Evolutionary conservation across 2,797 vertebrate genomes (phyloP).

Genomic region (Apodemus agrarius): DNA sequence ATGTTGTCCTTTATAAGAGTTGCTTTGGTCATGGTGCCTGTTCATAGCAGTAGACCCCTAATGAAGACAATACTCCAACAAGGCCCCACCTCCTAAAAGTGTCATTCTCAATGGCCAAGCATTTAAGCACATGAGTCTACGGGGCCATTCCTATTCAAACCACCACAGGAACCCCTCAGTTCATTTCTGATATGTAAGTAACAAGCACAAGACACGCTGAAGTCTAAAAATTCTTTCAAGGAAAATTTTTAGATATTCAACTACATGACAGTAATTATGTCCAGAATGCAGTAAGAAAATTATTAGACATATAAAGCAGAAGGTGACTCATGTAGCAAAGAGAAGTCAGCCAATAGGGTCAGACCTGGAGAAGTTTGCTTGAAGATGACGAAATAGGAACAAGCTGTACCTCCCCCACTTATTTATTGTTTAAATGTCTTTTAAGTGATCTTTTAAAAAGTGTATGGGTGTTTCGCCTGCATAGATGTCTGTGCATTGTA

Average conservation of each 20-base stretch:
- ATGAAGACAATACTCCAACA: background rate
- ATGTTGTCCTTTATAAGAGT: too few relatives aligned
- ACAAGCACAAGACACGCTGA: background rate
- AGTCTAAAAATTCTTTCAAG: slow-evolving; percentile 35
- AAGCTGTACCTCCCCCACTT: background rate
- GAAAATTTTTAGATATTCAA: background rate
- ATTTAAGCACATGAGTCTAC: background rate
- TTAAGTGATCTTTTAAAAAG: background rate
- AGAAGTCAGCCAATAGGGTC: slow-evolving; percentile 9
- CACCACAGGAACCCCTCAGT: background rate
- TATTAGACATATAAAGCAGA: slow-evolving; percentile 16
- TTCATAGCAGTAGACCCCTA: too few relatives aligned
- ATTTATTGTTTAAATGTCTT: background rate
- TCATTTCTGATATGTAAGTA: background rate
- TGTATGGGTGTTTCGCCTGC: background rate
- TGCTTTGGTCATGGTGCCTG: too few relatives aligned
- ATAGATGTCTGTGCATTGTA: background rate
- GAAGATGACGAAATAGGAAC: background rate
- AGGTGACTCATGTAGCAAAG: background rate
- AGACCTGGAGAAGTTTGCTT: background rate
- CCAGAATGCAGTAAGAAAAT: slow-evolving; percentile 28
- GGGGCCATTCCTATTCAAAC: background rate
- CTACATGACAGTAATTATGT: slow-evolving; percentile 10
- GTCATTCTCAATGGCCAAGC: background rate
- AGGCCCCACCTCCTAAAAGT: background rate